Conservation (phyloP, 2,113 vertebrate genomes). For the Sylvietta virens region DNA sequence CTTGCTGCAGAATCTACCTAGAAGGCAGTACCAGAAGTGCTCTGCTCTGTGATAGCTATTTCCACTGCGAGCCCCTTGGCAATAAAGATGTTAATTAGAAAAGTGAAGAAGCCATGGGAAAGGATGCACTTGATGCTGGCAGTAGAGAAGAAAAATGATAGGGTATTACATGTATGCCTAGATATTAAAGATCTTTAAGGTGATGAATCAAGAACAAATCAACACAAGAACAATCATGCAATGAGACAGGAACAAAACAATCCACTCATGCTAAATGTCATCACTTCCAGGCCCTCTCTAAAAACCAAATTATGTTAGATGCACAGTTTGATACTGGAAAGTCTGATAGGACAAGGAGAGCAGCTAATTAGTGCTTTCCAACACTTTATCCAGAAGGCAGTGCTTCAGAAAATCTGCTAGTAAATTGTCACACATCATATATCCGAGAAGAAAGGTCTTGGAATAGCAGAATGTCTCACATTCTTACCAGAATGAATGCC, state of each 20-base stretch:
- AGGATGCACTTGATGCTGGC: background rate
- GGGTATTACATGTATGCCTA: background rate
- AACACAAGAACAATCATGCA: background rate
- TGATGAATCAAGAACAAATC: background rate
- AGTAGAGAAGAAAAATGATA: background rate
- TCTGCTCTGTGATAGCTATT: background rate
- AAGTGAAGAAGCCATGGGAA: background rate
- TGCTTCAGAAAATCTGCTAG: background rate
- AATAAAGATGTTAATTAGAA: background rate
- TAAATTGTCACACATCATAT: background rate
- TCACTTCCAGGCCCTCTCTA: conserved; percentile 1
- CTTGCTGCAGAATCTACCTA: background rate
- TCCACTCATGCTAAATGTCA: conserved; percentile 19
- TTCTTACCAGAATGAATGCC: background rate
- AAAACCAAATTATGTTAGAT: background rate
- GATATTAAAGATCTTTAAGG: background rate
- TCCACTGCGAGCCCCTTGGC: background rate
- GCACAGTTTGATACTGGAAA: background rate
- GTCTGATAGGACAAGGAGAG: background rate
- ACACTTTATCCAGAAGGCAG: background rate
- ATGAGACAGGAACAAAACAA: conserved; percentile 5
- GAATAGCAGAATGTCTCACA: background rate
- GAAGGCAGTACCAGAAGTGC: background rate
- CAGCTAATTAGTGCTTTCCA: conserved; percentile 34
- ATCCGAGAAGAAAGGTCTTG: background rate